Evolutionary conservation across 2,113 vertebrate species (phyloP), one percentile per base, ranked within the genome.

Genomic region (Onychostoma macrolepis): DNA sequence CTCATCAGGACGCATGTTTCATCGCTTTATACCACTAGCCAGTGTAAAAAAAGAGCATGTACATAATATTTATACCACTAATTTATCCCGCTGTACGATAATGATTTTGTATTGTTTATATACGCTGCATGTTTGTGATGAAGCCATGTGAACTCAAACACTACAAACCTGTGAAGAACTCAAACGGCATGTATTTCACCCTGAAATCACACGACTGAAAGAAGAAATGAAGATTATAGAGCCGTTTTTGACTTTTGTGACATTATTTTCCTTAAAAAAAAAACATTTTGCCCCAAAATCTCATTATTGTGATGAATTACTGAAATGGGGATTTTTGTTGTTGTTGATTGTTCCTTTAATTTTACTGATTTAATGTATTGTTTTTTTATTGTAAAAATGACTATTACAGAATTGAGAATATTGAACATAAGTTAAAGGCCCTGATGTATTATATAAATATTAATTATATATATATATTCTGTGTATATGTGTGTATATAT

Each of bases 11-110:
- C 56, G 71, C 77, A 87, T 87, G 90, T 61, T 87, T 87, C 83
- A 53, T 50, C 28, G 56, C 56, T 78, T 78, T 36, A 53, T 69
- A 24, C 65, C 30, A 56, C 69, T 56, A 69, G 12, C 33, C 53
- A 24, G 65, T 80, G 88, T 84, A 13, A 24, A 84, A 78, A 87
- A 82, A 77, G 85, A 87, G 90, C 76, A 85, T 92, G 89, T 91
- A 90, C 72, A 90, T 89, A 90, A 88, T 92, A 92, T 92, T 91
- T 92, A 89, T 90, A 91, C 63, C 88, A 89, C 86, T 90, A 89
- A 91, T 91, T 88, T 91, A 89, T 91, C 90, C 85, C 36, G 38
- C 38, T 83, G 76, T 89, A 84, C 53, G 82, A 86, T 80, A 43
- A 87, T 83, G 75, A 50, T 86, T 89, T 89, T 88, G 86, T 90